A percentile compares a stretch with the other conserved stretches of the same genome.
These are phyloP conservation scores for Anguilla anguilla DNA, from an alignment of 2,797 vertebrate species.

Conservation along the genomic window DNA sequence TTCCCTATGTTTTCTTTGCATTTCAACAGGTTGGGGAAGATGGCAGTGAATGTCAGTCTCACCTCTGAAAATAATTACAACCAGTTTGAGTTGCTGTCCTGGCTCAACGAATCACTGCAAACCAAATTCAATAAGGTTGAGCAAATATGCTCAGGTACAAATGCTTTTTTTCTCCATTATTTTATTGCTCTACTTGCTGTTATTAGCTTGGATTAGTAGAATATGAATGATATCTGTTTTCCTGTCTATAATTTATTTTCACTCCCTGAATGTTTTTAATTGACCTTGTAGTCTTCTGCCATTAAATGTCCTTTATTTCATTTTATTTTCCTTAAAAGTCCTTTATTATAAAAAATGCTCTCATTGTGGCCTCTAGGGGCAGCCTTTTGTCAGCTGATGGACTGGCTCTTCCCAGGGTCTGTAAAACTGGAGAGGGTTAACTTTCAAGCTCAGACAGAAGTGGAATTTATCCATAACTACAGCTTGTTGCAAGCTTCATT, in stretches of 20 bases:
- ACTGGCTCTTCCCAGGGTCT: slow-evolving; percentile 66
- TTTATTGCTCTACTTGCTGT: not conserved
- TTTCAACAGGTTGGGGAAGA: not conserved
- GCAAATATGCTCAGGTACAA: slow-evolving; percentile 70
- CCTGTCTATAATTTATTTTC: not conserved
- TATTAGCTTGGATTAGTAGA: not conserved
- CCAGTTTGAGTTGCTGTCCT: slow-evolving; percentile 59
- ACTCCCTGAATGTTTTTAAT: not conserved
- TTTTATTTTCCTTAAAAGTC: not conserved
- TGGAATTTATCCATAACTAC: slow-evolving; percentile 72
- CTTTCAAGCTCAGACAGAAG: slow-evolving; percentile 59
- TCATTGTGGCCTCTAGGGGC: slow-evolving; percentile 59
- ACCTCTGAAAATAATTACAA: slow-evolving; percentile 57
- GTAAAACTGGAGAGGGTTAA: slow-evolving; percentile 70
- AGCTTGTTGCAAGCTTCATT: slow-evolving; percentile 65
- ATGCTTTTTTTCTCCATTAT: not conserved
- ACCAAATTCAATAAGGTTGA: slow-evolving; percentile 65
- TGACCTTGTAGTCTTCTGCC: not conserved
- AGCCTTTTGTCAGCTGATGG: slow-evolving; percentile 74
- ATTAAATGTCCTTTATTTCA: not conserved
- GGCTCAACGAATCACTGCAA: slow-evolving; percentile 69
- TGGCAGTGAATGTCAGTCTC: slow-evolving; percentile 33
- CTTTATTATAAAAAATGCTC: not conserved
- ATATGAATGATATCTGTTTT: not conserved
- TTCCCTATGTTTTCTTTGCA: not conserved